Evolutionary conservation across 2,113 vertebrate genomes (phyloP).

Genomic region (Eptesicus fuscus): DNA sequence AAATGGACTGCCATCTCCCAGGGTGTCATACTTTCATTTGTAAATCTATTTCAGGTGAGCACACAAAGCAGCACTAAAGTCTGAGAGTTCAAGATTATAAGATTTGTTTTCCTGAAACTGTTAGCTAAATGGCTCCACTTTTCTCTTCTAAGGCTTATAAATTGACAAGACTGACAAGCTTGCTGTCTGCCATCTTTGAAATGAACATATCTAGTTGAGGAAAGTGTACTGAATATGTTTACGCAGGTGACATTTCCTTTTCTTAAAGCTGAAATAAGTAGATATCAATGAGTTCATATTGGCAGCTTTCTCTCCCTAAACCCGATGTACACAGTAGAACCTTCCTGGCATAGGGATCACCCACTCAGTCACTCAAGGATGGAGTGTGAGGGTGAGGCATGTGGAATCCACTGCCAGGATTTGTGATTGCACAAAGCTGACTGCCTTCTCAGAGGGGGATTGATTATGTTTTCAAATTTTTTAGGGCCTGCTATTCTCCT

Average conservation of each 20-base stretch:
- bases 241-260: background rate
- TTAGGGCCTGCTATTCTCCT: background rate
- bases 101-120: constrained; percentile 46
- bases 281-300: background rate
- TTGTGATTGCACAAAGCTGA: background rate
- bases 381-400: accelerated
- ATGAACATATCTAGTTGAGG: background rate
- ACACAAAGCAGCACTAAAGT: background rate
- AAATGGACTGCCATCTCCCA: background rate
- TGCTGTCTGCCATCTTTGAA: constrained; percentile 26
- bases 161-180: constrained; percentile 40
- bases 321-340: background rate
- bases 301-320: background rate
- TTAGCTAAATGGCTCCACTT: constrained; percentile 46
- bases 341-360: background rate
- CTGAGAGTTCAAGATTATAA: constrained; percentile 26
- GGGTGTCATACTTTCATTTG: constrained; percentile 9
- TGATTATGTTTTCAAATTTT: background rate
- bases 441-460: background rate
- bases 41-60: constrained; percentile 35
- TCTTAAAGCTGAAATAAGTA: constrained; percentile 14
- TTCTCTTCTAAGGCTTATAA: constrained; percentile 32
- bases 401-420: background rate
- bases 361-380: background rate
- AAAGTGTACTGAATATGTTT: constrained; percentile 21